phyloP scores from a whole-genome alignment of 2,888 invertebrate genomes.

The Platynereis dumerilii region DNA sequence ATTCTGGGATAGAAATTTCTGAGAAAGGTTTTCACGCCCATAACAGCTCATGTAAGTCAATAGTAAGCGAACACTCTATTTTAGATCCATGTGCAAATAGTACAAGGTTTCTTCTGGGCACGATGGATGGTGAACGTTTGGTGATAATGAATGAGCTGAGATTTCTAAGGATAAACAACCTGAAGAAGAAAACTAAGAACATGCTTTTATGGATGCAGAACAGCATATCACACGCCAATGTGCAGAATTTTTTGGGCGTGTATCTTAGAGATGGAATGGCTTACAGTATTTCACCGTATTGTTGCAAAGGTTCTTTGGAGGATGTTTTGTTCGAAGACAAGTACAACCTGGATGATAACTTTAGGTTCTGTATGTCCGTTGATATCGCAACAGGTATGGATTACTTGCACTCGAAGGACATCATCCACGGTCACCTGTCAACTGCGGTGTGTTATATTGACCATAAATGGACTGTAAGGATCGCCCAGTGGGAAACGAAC shows the following conservation, averaged over 20 bases:
- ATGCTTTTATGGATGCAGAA: conserved; percentile 31
- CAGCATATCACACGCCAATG: conserved; percentile 32
- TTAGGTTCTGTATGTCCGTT: conserved; percentile 49
- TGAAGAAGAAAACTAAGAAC: conserved; percentile 14
- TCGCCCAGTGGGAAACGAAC: conserved; percentile 53
- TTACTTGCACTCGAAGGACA: conserved; percentile 51
- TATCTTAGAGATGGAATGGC: conserved; percentile 41
- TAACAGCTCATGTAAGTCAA: too few relatives aligned
- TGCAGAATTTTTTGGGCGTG: conserved; percentile 51
- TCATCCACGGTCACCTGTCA: conserved; percentile 53
- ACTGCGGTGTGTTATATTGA: conserved; percentile 52
- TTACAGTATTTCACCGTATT: conserved; percentile 46
- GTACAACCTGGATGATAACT: conserved; percentile 46
- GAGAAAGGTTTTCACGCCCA: too few relatives aligned
- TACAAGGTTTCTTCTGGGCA: too few relatives aligned
- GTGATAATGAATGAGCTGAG: too few relatives aligned
- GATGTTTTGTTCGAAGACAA: conserved; percentile 51
- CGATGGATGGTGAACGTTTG: too few relatives aligned
- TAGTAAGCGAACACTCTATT: too few relatives aligned
- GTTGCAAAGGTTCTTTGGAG: conserved; percentile 47
- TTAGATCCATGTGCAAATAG: too few relatives aligned
- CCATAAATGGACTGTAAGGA: conserved; percentile 52
- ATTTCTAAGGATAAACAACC: too few relatives aligned
- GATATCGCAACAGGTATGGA: conserved; percentile 47
- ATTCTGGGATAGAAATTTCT: neutral